Evolutionary conservation across 2,797 vertebrate species (phyloP).

Genomic region (Lutjanus campechanus): DNA sequence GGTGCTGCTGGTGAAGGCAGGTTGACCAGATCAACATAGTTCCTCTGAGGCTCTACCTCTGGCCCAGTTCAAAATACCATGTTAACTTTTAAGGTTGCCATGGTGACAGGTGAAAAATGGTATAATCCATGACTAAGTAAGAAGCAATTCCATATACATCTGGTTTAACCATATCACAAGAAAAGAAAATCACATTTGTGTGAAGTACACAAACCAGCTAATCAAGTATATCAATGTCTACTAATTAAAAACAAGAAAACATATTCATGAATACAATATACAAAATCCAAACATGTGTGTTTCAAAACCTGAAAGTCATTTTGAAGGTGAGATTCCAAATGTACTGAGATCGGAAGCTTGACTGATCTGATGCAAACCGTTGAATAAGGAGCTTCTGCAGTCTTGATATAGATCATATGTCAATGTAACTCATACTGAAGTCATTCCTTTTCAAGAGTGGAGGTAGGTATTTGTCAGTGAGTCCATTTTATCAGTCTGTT

Average conservation of each 20-base stretch:
- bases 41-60: conserved; percentile 90
- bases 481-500: conserved; percentile 87
- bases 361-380: no score
- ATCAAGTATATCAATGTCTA: conserved; percentile 79
- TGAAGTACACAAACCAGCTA: conserved; percentile 90
- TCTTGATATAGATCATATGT: conserved; percentile 84
- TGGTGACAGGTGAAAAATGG: conserved; percentile 73
- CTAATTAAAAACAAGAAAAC: conserved; percentile 91
- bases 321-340: conserved; percentile 75
- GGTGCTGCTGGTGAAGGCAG: conserved; percentile 45
- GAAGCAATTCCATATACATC: conserved; percentile 92
- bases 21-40: conserved; percentile 65
- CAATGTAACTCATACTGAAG: conserved; percentile 84
- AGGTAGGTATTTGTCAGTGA: conserved; percentile 95
- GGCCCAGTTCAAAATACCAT: conserved; percentile 89
- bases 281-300: conserved; percentile 89
- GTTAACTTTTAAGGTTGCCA: conserved; percentile 87
- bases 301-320: conserved; percentile 91
- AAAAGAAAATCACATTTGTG: conserved; percentile 93
- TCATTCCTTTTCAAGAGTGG: conserved; percentile 90
- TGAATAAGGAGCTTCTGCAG: conserved; percentile 86
- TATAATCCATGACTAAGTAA: conserved; percentile 89
- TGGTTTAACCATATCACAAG: conserved; percentile 90
- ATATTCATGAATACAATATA: conserved; percentile 92
- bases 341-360: no score